Base-by-base conservation (phyloP, 2,888 invertebrate species). In the Torymus texanus region DNA sequence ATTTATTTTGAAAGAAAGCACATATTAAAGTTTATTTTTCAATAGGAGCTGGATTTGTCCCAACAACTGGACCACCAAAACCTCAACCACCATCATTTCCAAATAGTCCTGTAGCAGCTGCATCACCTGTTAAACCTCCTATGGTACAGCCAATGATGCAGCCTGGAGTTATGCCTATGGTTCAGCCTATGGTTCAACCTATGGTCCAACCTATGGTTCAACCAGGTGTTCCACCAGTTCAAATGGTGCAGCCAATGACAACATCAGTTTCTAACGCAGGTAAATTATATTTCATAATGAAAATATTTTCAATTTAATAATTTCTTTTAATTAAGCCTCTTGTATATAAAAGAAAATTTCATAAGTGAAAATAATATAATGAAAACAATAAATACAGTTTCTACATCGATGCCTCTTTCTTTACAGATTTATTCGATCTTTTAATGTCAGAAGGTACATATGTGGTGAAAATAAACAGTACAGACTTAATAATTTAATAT, bases 81-180 rank as follows among this genome's bases (percentile, higher is more conserved):
- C 87, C 90, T 50, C 88, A 88, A 74, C 91, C 91, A 75, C 90
- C 92, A 75, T 90, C 92, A 18, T 91, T 92, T 83, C 92, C 91
- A 83, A 92, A 88, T 75, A 90, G 90, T 83, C 90, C 90, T 78
- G 80, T 81, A 59, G 79, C 79, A 61, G 82, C 84, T 73, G 86
- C 86, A 77, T 85, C 86, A n/a, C 84, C 84, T 53, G 80, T 83
- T 16, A 82, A 83, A 58, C 84, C 85, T 51, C 71, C 84, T 12
- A 41, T 41, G 41, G 41, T 5, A 8, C 41, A 41, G 41, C 41
- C 41, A 41, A 41, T 41, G 41, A 41, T 41, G 5, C 41, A 41
- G 41, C 8, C 41, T 41, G 41, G 41, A 41, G 83, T 85, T 75
- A 79, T 83, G 56, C 66, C 29, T 5, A 29, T 29, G 29, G 29